phyloP scores from a whole-genome alignment of 2,888 invertebrate species.

The Drosophila lacicola region DNA sequence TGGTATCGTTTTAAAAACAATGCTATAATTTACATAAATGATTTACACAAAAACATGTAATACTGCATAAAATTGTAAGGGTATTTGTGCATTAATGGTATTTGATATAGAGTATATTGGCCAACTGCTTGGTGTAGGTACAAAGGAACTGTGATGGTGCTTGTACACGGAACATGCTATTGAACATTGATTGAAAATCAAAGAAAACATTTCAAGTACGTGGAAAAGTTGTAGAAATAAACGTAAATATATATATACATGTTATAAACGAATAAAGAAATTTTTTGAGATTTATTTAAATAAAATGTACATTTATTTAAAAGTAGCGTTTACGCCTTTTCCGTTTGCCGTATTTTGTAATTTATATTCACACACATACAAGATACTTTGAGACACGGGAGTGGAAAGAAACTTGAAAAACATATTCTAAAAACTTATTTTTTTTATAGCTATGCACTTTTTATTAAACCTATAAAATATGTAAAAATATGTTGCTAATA shows the following conservation, averaged over 20 bases:
- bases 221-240: constrained; percentile 40
- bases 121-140: constrained; percentile 24
- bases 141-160: constrained; percentile 60
- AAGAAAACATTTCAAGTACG: constrained; percentile 27
- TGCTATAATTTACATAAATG: constrained; percentile 49
- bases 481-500: neutral
- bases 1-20: constrained; percentile 30
- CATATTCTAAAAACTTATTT: constrained; percentile 14
- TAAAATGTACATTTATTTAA: constrained; percentile 42
- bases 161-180: constrained; percentile 76
- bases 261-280: constrained; percentile 32
- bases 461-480: constrained; percentile 11
- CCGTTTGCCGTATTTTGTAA: constrained; percentile 62
- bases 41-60: constrained; percentile 51
- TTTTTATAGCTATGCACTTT: constrained; percentile 1
- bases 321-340: constrained; percentile 44
- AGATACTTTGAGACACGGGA: constrained; percentile 85
- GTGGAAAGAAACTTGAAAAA: constrained; percentile 54
- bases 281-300: constrained; percentile 56
- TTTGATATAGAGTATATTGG: constrained; percentile 39
- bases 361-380: constrained; percentile 85
- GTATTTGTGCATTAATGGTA: constrained; percentile 64
- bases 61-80: constrained; percentile 55
- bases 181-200: constrained; percentile 45
- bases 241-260: constrained; percentile 55